Evolutionary conservation across 2,113 vertebrate genomes (phyloP).

Genomic region (Pao palembangensis): DNA sequence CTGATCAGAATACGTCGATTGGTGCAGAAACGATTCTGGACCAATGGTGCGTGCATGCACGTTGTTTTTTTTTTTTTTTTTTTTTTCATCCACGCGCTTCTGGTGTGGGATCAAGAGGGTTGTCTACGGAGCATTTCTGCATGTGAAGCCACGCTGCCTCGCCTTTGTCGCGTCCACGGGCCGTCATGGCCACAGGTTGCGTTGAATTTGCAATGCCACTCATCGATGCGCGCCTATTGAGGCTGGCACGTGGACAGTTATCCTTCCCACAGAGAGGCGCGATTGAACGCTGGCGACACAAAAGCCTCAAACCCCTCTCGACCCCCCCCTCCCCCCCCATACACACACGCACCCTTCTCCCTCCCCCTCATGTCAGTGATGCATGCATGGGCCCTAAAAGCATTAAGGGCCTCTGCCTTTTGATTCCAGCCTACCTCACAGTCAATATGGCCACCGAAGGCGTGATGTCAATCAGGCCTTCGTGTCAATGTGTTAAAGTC

Average conservation of each 20-base stretch:
- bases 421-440: slow-evolving; percentile 37
- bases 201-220: slow-evolving; percentile 73
- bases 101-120: slow-evolving; percentile 51
- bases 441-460: slow-evolving; percentile 51
- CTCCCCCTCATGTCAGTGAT: slow-evolving; percentile 47
- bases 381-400: slow-evolving; percentile 54
- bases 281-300: slow-evolving; percentile 69
- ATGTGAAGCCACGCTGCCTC: slow-evolving; percentile 54
- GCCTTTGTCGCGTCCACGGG: slow-evolving; percentile 60
- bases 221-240: slow-evolving; percentile 69
- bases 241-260: slow-evolving; percentile 73
- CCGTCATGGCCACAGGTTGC: slow-evolving; percentile 73
- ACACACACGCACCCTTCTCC: not conserved
- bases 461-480: slow-evolving; percentile 60
- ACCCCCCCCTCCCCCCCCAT: slow-evolving; percentile 14
- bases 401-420: slow-evolving; percentile 60
- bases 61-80: too few species aligned
- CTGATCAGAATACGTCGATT: too few species aligned
- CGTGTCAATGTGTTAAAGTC: slow-evolving; percentile 56
- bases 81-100: too few species aligned
- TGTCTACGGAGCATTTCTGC: slow-evolving; percentile 7
- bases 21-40: slow-evolving; percentile 16
- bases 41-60: slow-evolving; percentile 38
- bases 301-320: slow-evolving; percentile 66
- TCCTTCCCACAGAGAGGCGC: slow-evolving; percentile 73